Evolutionary conservation across 2,113 vertebrate genomes (phyloP).

Genomic region (Daubentonia madagascariensis): DNA sequence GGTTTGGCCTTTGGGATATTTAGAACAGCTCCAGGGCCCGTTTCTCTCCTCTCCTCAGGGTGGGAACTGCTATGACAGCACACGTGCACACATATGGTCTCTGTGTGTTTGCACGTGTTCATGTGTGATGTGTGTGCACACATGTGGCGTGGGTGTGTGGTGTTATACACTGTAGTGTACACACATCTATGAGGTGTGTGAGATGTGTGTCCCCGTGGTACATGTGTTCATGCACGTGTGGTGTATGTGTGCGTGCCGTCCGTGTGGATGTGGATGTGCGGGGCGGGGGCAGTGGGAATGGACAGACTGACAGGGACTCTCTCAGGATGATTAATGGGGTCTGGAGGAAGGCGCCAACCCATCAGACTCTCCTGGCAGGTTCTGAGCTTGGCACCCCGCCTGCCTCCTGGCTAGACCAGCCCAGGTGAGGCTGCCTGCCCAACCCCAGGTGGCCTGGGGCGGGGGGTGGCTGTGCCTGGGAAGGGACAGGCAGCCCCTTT

Average conservation of each 20-base stretch:
- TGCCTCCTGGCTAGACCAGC: not conserved
- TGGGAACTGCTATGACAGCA: not conserved
- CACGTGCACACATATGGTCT: accelerated
- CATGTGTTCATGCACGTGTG: not conserved
- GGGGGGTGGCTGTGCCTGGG: not conserved
- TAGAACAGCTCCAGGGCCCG: not conserved
- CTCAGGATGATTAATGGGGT: conserved; percentile 42
- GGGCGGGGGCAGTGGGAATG: not conserved
- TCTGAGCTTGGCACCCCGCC: not conserved
- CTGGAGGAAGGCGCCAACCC: not conserved
- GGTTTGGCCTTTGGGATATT: not conserved
- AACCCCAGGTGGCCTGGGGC: not conserved
- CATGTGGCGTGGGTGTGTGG: not conserved
- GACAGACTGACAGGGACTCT: not conserved
- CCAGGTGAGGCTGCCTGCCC: not conserved
- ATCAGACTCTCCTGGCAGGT: not conserved
- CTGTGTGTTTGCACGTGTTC: not conserved
- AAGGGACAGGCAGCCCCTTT: not conserved
- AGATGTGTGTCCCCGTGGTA: no score
- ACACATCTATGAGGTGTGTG: not conserved
- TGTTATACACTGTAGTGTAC: not conserved
- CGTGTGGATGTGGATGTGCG: not conserved
- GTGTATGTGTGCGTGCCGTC: not conserved
- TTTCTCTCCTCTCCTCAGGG: not conserved
- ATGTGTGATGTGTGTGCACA: not conserved